phyloP scores from a whole-genome alignment of 2,888 invertebrate genomes.

The Reticulitermes lucifugus region DNA sequence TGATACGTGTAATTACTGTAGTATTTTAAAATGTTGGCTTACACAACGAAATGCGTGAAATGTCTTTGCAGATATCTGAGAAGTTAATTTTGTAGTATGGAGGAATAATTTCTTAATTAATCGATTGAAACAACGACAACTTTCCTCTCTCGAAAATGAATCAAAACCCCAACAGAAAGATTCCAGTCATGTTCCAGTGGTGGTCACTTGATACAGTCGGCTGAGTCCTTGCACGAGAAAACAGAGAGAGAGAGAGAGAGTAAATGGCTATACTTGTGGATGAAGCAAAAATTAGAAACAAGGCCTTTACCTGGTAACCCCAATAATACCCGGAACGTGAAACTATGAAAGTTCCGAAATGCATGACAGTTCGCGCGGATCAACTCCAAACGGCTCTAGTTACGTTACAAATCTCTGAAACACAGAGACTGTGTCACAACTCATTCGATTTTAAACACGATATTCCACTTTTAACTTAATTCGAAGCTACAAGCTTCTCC shows the following conservation, averaged over 20 bases:
- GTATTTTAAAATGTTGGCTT: too few relatives aligned
- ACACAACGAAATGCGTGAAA: too few relatives aligned
- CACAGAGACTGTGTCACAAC: too few relatives aligned
- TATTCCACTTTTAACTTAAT: background rate
- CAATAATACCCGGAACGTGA: background rate
- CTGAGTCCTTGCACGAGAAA: background rate
- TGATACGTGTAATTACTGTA: too few relatives aligned
- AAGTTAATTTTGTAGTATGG: too few relatives aligned
- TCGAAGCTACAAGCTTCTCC: background rate
- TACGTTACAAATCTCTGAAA: background rate
- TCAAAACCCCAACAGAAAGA: too few relatives aligned
- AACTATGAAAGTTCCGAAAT: background rate
- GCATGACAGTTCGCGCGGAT: too few relatives aligned
- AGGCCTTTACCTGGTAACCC: constrained; percentile 17
- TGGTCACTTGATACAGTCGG: background rate
- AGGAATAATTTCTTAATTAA: too few relatives aligned
- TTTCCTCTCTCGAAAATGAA: too few relatives aligned
- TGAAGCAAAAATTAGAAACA: background rate
- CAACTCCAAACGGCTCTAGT: background rate
- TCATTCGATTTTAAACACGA: background rate
- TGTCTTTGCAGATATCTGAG: too few relatives aligned
- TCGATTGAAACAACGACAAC: too few relatives aligned
- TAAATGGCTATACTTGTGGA: background rate
- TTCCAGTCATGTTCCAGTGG: background rate
- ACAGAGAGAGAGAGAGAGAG: background rate